Evolutionary conservation across 1,140 invertebrate species (phyloP).

Genomic region (Teleopsis dalmanni): DNA sequence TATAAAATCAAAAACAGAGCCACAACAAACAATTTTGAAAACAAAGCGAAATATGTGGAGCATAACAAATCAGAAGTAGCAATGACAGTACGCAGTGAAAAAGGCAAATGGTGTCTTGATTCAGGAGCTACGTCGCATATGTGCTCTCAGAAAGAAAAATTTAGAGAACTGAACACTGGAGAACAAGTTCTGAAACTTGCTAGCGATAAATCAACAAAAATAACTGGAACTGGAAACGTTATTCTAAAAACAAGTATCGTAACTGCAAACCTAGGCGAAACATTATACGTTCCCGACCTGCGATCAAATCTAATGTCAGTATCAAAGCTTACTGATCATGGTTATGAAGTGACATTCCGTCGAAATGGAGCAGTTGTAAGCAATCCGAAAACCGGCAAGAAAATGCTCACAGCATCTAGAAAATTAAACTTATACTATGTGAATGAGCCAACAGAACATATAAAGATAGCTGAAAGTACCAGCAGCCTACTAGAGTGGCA

Average conservation of each 20-base stretch:
- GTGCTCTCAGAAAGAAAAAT: conserved; percentile 11
- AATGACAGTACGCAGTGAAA: not conserved
- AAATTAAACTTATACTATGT: not conserved
- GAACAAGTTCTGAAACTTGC: not conserved
- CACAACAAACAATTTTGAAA: too few species aligned
- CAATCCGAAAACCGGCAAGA: not conserved
- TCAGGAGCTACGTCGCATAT: conserved; percentile 14
- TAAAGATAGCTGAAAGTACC: not conserved
- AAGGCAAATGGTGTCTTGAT: conserved; percentile 10
- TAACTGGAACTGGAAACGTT: not conserved
- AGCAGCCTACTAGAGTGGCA: too few species aligned
- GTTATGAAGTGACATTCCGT: not conserved
- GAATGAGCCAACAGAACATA: not conserved
- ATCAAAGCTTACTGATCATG: conserved; percentile 1
- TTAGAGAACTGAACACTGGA: not conserved
- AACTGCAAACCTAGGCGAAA: not conserved
- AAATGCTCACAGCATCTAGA: not conserved
- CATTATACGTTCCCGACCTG: conserved; percentile 4
- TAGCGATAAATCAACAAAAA: not conserved
- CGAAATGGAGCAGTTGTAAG: not conserved
- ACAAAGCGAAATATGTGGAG: not conserved
- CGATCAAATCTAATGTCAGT: not conserved
- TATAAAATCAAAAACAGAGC: not conserved
- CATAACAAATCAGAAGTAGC: not conserved
- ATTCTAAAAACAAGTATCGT: not conserved